Conservation (phyloP, 2,113 vertebrate species). For the Apus apus region DNA sequence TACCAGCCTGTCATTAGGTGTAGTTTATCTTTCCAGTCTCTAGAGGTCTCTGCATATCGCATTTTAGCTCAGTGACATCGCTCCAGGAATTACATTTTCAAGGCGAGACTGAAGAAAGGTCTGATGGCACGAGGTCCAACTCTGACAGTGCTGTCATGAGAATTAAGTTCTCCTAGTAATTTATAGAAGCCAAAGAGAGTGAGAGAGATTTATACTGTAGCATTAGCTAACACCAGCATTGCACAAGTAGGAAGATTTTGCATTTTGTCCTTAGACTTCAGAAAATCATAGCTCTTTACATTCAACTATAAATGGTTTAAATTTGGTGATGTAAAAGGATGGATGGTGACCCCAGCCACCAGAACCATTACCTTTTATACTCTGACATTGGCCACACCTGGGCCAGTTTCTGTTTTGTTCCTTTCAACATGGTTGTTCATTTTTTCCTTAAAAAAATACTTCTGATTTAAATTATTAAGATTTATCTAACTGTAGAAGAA, state of each 20-base stretch:
- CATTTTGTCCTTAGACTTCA: neutral
- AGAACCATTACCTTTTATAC: neutral
- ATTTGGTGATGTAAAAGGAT: neutral
- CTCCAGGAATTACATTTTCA: neutral
- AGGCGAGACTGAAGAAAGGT: neutral
- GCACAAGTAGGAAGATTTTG: neutral
- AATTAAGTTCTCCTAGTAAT: neutral
- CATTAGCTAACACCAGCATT: neutral
- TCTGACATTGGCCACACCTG: neutral
- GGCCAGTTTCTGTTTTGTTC: neutral
- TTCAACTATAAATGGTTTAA: neutral
- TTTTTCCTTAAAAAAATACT: neutral
- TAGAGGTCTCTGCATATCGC: constrained; percentile 80
- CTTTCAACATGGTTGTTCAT: neutral
- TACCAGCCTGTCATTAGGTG: neutral
- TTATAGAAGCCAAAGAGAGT: neutral
- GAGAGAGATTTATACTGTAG: neutral
- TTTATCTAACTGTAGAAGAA: neutral
- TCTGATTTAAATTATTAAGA: neutral
- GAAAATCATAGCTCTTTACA: neutral
- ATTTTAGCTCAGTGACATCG: constrained; percentile 20
- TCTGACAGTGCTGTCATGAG: neutral
- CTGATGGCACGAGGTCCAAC: neutral
- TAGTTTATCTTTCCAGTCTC: constrained; percentile 67
- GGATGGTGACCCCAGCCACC: neutral